Evolutionary conservation across 1,140 invertebrate species (phyloP), one percentile per base, ranked within the genome.

Genomic region (Drosophila triauraria): DNA sequence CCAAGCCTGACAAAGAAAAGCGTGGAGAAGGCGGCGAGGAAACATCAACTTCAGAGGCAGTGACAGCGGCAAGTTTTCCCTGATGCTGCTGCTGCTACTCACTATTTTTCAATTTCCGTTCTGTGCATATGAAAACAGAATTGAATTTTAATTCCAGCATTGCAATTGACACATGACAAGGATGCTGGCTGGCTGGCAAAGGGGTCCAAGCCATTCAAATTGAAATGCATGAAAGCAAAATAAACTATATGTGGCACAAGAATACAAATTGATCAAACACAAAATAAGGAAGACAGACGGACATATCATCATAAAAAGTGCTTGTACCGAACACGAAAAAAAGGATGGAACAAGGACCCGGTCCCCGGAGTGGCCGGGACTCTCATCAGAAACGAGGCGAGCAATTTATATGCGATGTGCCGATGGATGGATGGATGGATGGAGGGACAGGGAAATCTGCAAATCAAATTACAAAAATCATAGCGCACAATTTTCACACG

Each of bases 391-490:
- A 17, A 20, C 44, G 58, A 61, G 67, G 67, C 64, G 71, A 69
- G 71, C 75, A 84, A 82, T 82, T 84, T 85, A 86, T 79, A 74
- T 70, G 82, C 79, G 65, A 82, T 84, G 80, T 80, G 77, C 78
- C 82, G 3, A 13, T 54, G 13, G 53, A 54, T 54, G n/a, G 42
- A 54, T 54, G n/a, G 42, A 23, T 50, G 40, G 53, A 23, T 54
- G 38, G 20, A 46, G 10, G n/a, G 12, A 35, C 25, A 46, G 43
- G 42, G 43, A 88, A 87, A 88, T 88, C 85, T 90, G 84, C 84
- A 88, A 88, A 88, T 88, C 84, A 88, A 88, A 88, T 88, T 88
- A 88, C 85, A 88, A 88, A 88, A 90, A 88, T 88, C 84, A 88
- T 88, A 80, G 81, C 85, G 85, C 78, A 80, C 61, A 88, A 88